Base-by-base conservation (phyloP, 2,888 invertebrate genomes). In the Drosophila anceps region DNA sequence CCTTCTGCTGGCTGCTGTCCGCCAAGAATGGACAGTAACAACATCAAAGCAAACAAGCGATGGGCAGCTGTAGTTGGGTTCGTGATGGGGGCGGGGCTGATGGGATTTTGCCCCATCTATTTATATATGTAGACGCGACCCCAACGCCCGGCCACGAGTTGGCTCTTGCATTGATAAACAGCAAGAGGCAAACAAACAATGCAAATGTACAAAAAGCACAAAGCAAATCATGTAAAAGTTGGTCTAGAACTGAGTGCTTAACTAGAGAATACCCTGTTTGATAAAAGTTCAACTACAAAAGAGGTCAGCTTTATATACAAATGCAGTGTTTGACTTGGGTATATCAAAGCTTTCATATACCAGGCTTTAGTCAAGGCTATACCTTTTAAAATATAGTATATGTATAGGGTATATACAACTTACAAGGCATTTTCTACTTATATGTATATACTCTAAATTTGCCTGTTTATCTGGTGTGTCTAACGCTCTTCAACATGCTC, bases 21-120 rank as follows among this genome's bases (percentile, higher is more conserved):
- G 15, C 31, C 20, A 33, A 35, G n/a, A 41, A 10, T 41, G 55
- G 59, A 20, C 64, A 65, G 54, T 33, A 64, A 24, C 53, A 68
- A 78, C 65, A 76, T 73, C 74, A 76, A 77, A 69, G 76, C 51
- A 57, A 74, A 63, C 75, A 77, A 69, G 74, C 79, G 76, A 79
- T 69, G 73, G 46, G 43, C 41, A 35, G 37, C 59, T 18, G 48
- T 4, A 48, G 51, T 3, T 1, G 13, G 15, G 13, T 3, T n/a
- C 10, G 61, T 10, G 44, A 1, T 8, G 2, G 33, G 13, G 9
- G 15, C 3, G 5, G 24, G 51, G 9, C 35, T 37, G 53, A 37
- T 24, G 13, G 37, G 18, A 37, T 3, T 15, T 63, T 39, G 59
- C 51, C 60, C 46, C 33, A 15, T 44, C 74, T 79, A 79, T 86